Evolutionary conservation across 2,113 vertebrate genomes (phyloP), one percentile per base, ranked within the genome.

Genomic region (Melanerpes formicivorus): DNA sequence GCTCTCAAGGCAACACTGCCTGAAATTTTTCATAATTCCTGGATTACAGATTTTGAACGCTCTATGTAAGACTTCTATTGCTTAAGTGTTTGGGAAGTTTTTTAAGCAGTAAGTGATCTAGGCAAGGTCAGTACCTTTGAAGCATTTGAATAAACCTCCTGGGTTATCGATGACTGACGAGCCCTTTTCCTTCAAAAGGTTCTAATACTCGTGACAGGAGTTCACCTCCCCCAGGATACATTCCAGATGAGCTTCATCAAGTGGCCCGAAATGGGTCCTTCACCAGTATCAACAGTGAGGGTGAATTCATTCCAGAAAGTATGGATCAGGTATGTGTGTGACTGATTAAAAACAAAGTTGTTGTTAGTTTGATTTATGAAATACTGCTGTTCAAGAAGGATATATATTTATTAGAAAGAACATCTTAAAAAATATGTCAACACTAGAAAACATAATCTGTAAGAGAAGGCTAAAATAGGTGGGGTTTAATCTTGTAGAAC

Each of bases 231-330:
- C 99, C 99, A 12, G 99, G 99, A 63, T 99, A 99, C 98, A 99
- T 99, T 98, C 99, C 99, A 37, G 99, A 99, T 84, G 99, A 98
- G 74, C 98, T 99, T 62, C 99, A 99, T 96, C 99, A 99, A 79
- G 99, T 99, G 90, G 99, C 99, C 74, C 97, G 99, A 91, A 99
- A 99, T 81, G 99, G 99, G 73, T 99, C 99, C 70, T 99, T 99
- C 95, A 99, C 99, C 90, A 99, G 99, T 98, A 99, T 99, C 96
- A 99, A 99, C 97, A 99, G 99, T 74, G 99, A 99, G 94, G 99
- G 99, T 44, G 99, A 99, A 95, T 99, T 99, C 96, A 99, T 99
- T 92, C 99, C 99, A 42, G 99, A 99, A 97, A 99, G 98, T 96
- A 99, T 99, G 99, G 99, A 99, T 98, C 99, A 99, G 98, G 99